These are phyloP conservation scores for Caiman crocodilus DNA, from an alignment of 2,797 vertebrate species.

Conservation along the genomic window DNA sequence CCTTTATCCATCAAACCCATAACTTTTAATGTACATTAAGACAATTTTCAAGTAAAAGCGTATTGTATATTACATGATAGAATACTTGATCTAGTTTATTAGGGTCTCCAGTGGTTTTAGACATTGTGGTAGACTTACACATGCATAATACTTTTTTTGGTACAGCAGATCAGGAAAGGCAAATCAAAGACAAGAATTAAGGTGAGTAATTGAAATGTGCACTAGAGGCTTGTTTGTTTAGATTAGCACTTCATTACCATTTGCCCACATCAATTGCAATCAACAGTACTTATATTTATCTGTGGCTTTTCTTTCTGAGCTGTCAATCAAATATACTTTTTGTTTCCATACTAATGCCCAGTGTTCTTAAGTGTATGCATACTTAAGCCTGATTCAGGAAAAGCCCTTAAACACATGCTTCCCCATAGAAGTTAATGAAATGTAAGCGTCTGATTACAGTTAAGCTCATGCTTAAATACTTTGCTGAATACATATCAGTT, in stretches of 20 bases:
- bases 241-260: conserved; percentile 67
- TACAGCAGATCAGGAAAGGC: conserved; percentile 45
- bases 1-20: neutral
- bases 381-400: neutral
- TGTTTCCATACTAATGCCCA: neutral
- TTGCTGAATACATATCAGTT: neutral
- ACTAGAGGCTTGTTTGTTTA: conserved; percentile 72
- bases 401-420: neutral
- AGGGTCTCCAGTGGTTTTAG: neutral
- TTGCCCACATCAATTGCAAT: conserved; percentile 71
- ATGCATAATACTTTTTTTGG: neutral
- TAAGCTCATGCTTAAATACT: neutral
- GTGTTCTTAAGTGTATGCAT: neutral
- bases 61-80: neutral
- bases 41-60: neutral
- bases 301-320: conserved; percentile 62
- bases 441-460: neutral
- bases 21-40: neutral
- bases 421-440: neutral
- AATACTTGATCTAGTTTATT: neutral
- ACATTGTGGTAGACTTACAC: neutral
- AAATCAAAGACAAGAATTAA: conserved; percentile 66
- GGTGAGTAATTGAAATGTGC: conserved; percentile 71
- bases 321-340: conserved; percentile 63
- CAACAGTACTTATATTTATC: conserved; percentile 72